Base-by-base conservation (phyloP, 2,113 vertebrate species). In the Nicator chloris region DNA sequence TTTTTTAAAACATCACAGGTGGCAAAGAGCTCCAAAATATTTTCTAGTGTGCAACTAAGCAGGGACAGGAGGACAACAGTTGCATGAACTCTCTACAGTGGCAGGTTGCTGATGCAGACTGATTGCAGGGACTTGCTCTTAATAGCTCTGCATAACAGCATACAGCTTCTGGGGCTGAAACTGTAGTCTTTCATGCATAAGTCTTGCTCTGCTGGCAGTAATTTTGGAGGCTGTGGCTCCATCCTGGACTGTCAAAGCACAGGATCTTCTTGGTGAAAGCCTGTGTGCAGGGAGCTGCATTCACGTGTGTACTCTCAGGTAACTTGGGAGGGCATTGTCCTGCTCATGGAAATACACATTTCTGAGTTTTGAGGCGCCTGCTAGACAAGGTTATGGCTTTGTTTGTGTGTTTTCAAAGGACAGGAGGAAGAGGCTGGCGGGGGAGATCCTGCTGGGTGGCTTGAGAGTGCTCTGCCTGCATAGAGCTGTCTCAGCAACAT, bases 401-500 rank as follows among this genome's bases (percentile, higher is more conserved):
- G 26, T 50, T 65, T 60, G 33, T 51, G 27, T 84, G 23, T 75
- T 93, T 91, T 86, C 11, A 37, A 85, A 90, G 80, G 72, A 28
- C 71, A 83, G 18, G 16, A 92, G 47, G 31, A 71, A 64, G 72
- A 86, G 31, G 14, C 42, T 88, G 90, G 31, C 54, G 47, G 5
- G 35, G 65, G 72, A 31, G 26, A 76, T 76, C 37, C 27, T 72
- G 65, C 77, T 65, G 86, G 54, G 77, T 14, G 22, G 90, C 53
- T 93, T 60, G 57, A 53, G 59, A 73, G 49, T 22, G 30, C 73
- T 94, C 53, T 94, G 82, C 49, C 47, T 71, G 11, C 65, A 20
- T n/a, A 96, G 23, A 95, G 92, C 95, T 96, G 93, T 93, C 93
- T 96, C 92, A 96, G 91, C 93, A 95, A 44, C 88, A 66, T 89